These are phyloP conservation scores for Anas bahamensis DNA, from an alignment of 2,797 vertebrate genomes.

Conservation along the genomic window DNA sequence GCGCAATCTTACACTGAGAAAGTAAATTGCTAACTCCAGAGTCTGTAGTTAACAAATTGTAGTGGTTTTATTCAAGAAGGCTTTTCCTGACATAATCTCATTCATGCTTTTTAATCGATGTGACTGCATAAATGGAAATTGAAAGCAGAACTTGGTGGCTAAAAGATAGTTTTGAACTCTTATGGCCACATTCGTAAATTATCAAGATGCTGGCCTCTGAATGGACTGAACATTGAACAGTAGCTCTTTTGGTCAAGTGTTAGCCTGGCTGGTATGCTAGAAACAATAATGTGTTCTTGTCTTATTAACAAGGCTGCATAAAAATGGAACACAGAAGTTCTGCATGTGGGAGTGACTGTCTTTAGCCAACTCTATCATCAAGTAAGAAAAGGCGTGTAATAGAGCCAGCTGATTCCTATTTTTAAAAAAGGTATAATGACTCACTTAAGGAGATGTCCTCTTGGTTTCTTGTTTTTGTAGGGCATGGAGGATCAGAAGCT, in stretches of 20 bases:
- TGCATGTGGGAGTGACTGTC: not conserved
- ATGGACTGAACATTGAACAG: not conserved
- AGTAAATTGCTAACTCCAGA: not conserved
- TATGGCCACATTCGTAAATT: not conserved
- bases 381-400: not conserved
- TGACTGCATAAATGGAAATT: not conserved
- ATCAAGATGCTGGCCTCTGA: not conserved
- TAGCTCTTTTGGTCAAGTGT: not conserved
- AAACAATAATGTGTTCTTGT: not conserved
- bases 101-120: not conserved
- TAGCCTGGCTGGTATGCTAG: not conserved
- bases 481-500: slow-evolving; percentile 75
- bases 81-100: not conserved
- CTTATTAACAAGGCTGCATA: not conserved
- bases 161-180: not conserved
- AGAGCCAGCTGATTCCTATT: not conserved
- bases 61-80: not conserved
- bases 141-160: not conserved
- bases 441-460: not conserved
- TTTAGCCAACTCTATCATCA: not conserved
- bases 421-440: not conserved
- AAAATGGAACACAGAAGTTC: not conserved
- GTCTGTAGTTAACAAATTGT: not conserved
- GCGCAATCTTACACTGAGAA: not conserved
- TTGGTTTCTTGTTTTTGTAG: slow-evolving; percentile 42